Conservation (phyloP, 2,888 invertebrate genomes). For the Hyppa rectilinea region DNA sequence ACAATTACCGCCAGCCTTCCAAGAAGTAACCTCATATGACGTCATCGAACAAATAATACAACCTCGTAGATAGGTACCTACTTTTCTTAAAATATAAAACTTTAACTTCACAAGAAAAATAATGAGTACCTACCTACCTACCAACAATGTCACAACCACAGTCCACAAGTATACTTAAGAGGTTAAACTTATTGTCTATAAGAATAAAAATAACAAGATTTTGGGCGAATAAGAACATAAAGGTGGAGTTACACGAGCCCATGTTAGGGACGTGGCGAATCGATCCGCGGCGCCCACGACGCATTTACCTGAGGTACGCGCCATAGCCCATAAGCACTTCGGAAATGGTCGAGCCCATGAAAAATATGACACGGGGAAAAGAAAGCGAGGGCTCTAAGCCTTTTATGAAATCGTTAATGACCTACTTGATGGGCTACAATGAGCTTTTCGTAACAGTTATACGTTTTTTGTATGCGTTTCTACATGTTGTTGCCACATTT, state of each 20-base stretch:
- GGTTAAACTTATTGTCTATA: slow-evolving; percentile 43
- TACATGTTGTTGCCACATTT: slow-evolving; percentile 68
- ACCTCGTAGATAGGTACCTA: slow-evolving; percentile 1
- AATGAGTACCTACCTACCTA: slow-evolving; percentile 41
- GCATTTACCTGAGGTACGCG: slow-evolving; percentile 71
- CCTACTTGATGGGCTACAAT: slow-evolving; percentile 79
- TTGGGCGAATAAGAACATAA: slow-evolving; percentile 45
- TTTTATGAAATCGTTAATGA: slow-evolving; percentile 89
- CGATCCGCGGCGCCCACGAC: slow-evolving; percentile 59
- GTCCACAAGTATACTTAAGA: slow-evolving; percentile 38
- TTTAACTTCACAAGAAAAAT: slow-evolving; percentile 42
- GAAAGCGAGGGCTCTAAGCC: slow-evolving; percentile 85
- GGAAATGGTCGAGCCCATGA: slow-evolving; percentile 83
- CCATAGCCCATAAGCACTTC: slow-evolving; percentile 76
- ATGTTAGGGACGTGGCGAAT: slow-evolving; percentile 55
- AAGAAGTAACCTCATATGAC: slow-evolving; percentile 44
- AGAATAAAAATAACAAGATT: slow-evolving; percentile 57
- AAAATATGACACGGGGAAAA: slow-evolving; percentile 85
- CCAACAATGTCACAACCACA: slow-evolving; percentile 24
- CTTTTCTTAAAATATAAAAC: slow-evolving; percentile 31
- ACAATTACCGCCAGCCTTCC: slow-evolving; percentile 45
- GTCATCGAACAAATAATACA: slow-evolving; percentile 42
- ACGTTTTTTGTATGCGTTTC: slow-evolving; percentile 75
- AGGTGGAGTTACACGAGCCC: slow-evolving; percentile 43
- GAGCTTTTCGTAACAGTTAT: slow-evolving; percentile 77